Evolutionary conservation across 2,113 vertebrate genomes (phyloP), one percentile per base, ranked within the genome.

Genomic region (Sialia sialis): DNA sequence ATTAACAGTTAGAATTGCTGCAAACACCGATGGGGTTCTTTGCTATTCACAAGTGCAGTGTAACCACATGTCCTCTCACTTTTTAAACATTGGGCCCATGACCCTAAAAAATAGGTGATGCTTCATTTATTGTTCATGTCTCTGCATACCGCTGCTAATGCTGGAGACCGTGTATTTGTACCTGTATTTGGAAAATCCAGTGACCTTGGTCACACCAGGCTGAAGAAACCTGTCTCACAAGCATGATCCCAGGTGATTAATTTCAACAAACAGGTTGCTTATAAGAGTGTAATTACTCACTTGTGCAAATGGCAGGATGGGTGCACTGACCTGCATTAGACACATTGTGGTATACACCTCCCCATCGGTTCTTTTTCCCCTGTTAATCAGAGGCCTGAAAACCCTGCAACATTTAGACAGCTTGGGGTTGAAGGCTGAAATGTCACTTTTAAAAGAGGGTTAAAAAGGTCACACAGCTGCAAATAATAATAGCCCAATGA

Each of bases 401-500:
- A 96, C 81, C 95, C 88, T 92, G 90, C 91, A 97, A 93, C 90
- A 85, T 96, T 97, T 95, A 97, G 97, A 95, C 93, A 84, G 97
- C 96, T 96, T 96, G 97, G 94, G 96, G 96, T 98, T 89, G 96
- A 97, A 97, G 97, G 97, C 97, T 98, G 97, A 98, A 98, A 98
- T 98, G 98, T 98, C 98, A 98, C 97, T 98, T 98, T 97, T 95
- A 96, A 97, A 97, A 97, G 82, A 79, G 91, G 97, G 98, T 98
- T 98, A 98, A 97, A 98, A 97, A 98, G 98, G 98, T 98, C 97
- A 7, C 93, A 73, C 98, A 98, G 98, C 98, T 98, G 98, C 98
- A 98, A 98, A 98, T 98, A 98, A 98, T 98, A 98, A 98, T 97
- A 98, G 97, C 93, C 96, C 98, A 98, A 98, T 98, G 98, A 98